Percentiles rank a stretch among this genome's conserved stretches.
phyloP scores from a whole-genome alignment of 1,140 invertebrate genomes.

The Monomorium pharaonis region DNA sequence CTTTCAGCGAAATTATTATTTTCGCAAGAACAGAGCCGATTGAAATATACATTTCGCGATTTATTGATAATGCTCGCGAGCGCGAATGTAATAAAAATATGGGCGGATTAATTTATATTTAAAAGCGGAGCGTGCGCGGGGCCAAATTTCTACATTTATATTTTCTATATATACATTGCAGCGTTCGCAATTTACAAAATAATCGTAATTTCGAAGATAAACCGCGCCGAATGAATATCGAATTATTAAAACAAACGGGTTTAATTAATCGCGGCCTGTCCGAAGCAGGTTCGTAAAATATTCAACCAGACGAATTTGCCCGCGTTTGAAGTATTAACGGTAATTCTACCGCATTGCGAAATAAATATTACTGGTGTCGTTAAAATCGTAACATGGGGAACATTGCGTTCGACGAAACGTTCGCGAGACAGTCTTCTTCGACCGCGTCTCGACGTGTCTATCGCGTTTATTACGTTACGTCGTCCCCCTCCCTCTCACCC shows the following conservation, averaged over 20 bases:
- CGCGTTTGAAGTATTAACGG: slow-evolving; percentile 54
- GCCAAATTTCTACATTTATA: slow-evolving; percentile 42
- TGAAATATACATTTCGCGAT: slow-evolving; percentile 59
- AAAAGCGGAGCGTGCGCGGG: slow-evolving; percentile 28
- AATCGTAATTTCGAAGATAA: slow-evolving; percentile 61
- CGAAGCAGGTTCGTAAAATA: slow-evolving; percentile 48
- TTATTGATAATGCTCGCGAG: slow-evolving; percentile 57
- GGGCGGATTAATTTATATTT: slow-evolving; percentile 56
- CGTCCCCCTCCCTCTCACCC: too few species aligned
- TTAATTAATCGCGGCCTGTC: slow-evolving; percentile 57
- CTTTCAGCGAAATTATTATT: slow-evolving; percentile 55
- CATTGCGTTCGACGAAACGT: slow-evolving; percentile 6
- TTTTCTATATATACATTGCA: slow-evolving; percentile 43
- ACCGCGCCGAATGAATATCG: slow-evolving; percentile 54
- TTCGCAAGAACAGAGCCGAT: slow-evolving; percentile 54
- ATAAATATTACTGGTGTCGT: slow-evolving; percentile 40
- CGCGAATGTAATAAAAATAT: slow-evolving; percentile 60
- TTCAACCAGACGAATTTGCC: slow-evolving; percentile 50
- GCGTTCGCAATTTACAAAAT: slow-evolving; percentile 56
- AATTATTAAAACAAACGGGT: slow-evolving; percentile 61
- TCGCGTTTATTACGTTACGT: slow-evolving; percentile 23
- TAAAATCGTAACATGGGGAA: slow-evolving; percentile 12
- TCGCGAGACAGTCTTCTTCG: slow-evolving; percentile 5
- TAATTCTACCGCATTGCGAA: slow-evolving; percentile 40
- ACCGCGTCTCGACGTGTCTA: slow-evolving; percentile 1